A percentile compares a stretch with the other conserved stretches of the same genome.
These are phyloP conservation scores for Raja brachyura DNA, from an alignment of 2,113 vertebrate species.

Conservation along the genomic window DNA sequence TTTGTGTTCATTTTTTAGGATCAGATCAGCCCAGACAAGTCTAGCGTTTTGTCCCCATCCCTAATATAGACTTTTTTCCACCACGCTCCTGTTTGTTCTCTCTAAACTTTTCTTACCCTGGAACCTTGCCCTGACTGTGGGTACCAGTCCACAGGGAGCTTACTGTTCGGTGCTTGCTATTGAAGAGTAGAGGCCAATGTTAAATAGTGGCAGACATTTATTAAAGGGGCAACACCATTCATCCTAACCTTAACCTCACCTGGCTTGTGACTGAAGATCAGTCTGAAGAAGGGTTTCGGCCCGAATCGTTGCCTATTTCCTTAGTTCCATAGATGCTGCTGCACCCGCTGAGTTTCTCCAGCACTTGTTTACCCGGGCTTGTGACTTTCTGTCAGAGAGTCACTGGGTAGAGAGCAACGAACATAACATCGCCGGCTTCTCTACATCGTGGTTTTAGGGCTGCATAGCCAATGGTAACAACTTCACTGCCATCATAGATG, in stretches of 20 bases:
- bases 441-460: too few species aligned
- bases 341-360: too few species aligned
- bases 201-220: not conserved
- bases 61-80: not conserved
- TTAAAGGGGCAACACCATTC: not conserved
- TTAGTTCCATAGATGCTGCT: too few species aligned
- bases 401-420: not conserved
- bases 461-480: not conserved
- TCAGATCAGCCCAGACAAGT: too few species aligned
- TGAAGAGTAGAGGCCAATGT: not conserved
- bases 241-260: not conserved
- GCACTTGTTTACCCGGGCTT: too few species aligned
- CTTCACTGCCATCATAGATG: not conserved
- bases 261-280: not conserved
- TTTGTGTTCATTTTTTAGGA: too few species aligned
- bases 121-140: not conserved
- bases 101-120: not conserved
- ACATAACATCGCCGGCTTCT: not conserved
- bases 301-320: too few species aligned
- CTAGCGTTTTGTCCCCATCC: too few species aligned
- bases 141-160: not conserved
- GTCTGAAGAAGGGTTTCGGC: too few species aligned
- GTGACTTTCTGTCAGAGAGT: not conserved
- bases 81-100: not conserved
- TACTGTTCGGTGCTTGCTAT: not conserved